Conservation (phyloP, 2,888 invertebrate genomes). For the Venustoraphidia nigricollis region DNA sequence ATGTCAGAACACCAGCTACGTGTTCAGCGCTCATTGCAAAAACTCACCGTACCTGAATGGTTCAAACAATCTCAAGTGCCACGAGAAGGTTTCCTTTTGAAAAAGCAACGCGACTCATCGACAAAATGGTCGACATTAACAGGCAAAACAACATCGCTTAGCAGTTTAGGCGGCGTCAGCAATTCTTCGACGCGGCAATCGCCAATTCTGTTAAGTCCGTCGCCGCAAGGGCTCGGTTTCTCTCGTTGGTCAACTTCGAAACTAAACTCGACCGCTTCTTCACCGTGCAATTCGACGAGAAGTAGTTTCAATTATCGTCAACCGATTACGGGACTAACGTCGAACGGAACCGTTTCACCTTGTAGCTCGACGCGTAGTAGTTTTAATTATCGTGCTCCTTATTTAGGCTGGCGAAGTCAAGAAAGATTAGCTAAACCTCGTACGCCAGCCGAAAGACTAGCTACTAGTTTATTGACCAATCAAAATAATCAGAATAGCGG, state of each 20-base stretch:
- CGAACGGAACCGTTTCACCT: slow-evolving; percentile 44
- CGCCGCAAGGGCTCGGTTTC: slow-evolving; percentile 26
- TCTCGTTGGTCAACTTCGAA: slow-evolving; percentile 61
- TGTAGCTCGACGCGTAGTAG: slow-evolving; percentile 53
- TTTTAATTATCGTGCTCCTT: slow-evolving; percentile 74
- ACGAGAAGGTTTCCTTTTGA: slow-evolving; percentile 64
- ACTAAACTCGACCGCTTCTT: slow-evolving; percentile 56
- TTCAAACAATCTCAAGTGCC: slow-evolving; percentile 59
- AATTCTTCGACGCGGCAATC: slow-evolving; percentile 15
- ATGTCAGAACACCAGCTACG: slow-evolving; percentile 89
- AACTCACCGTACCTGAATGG: slow-evolving; percentile 92
- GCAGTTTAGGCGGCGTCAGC: slow-evolving; percentile 43
- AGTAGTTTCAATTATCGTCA: slow-evolving; percentile 51
- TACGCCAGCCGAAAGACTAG: slow-evolving; percentile 71
- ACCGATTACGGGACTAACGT: slow-evolving; percentile 27
- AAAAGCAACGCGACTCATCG: slow-evolving; percentile 54
- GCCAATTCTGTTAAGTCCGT: slow-evolving; percentile 25
- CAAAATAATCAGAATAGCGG: slow-evolving; percentile 17
- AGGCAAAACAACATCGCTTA: slow-evolving; percentile 71
- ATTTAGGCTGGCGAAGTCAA: slow-evolving; percentile 80
- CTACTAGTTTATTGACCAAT: slow-evolving; percentile 40
- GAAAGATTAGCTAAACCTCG: slow-evolving; percentile 65
- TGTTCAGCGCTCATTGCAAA: slow-evolving; percentile 83
- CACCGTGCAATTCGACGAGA: slow-evolving; percentile 57
- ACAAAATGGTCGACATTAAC: slow-evolving; percentile 22